Evolutionary conservation across 2,888 invertebrate genomes (phyloP).

Genomic region (Agrotis puta): DNA sequence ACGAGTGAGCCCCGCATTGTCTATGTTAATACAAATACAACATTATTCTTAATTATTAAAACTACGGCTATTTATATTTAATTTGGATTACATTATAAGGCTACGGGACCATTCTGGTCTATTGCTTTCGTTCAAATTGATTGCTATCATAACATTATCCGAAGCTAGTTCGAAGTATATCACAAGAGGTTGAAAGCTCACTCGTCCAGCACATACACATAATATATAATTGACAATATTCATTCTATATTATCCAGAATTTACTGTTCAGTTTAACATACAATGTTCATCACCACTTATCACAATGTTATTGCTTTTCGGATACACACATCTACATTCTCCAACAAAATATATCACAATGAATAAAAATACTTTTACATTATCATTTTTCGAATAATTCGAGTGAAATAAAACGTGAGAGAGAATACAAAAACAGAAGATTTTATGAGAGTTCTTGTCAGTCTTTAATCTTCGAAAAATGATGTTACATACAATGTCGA

Average conservation of each 20-base stretch:
- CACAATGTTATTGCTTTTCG: slow-evolving; percentile 90
- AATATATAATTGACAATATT: slow-evolving; percentile 87
- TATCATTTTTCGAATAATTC: slow-evolving; percentile 74
- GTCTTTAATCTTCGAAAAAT: slow-evolving; percentile 81
- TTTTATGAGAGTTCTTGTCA: slow-evolving; percentile 78
- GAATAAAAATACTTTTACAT: slow-evolving; percentile 82
- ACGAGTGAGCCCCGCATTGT: slow-evolving; percentile 45
- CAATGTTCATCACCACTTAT: slow-evolving; percentile 84
- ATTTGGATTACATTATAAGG: slow-evolving; percentile 63
- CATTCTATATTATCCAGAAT: slow-evolving; percentile 79
- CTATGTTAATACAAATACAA: slow-evolving; percentile 56
- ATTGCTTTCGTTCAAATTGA: slow-evolving; percentile 64
- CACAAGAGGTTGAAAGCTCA: slow-evolving; percentile 66
- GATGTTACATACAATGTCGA: slow-evolving; percentile 70
- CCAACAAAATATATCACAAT: slow-evolving; percentile 88
- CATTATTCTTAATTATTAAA: slow-evolving; percentile 51
- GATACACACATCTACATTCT: slow-evolving; percentile 85
- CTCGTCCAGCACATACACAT: slow-evolving; percentile 64
- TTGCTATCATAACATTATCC: slow-evolving; percentile 57
- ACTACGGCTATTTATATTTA: slow-evolving; percentile 54
- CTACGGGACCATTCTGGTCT: slow-evolving; percentile 63
- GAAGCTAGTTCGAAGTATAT: slow-evolving; percentile 45
- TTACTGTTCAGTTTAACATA: slow-evolving; percentile 72
- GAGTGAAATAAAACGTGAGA: slow-evolving; percentile 73
- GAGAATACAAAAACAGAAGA: slow-evolving; percentile 73